Conservation (phyloP, 2,113 vertebrate genomes). For the Urocynchramus pylzowi region DNA sequence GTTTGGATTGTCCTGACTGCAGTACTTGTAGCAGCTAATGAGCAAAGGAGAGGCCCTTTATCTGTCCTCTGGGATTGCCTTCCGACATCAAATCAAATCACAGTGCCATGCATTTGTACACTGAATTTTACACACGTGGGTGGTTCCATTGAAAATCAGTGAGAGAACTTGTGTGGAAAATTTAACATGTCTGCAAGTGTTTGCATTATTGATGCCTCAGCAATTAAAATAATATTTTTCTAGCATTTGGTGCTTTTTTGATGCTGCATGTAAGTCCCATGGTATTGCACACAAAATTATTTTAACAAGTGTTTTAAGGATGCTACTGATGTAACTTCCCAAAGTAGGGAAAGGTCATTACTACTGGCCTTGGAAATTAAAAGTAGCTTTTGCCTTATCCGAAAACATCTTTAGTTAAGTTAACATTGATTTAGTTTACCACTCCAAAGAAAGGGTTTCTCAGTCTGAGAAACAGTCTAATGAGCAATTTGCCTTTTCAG, state of each 20-base stretch:
- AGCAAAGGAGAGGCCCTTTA: neutral
- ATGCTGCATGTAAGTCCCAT: fast-evolving
- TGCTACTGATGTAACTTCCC: neutral
- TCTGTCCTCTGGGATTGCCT: neutral
- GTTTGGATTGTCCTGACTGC: neutral
- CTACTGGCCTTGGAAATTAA: neutral
- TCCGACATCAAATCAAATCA: neutral
- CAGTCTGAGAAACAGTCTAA: neutral
- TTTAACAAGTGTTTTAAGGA: neutral
- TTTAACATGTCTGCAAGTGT: neutral
- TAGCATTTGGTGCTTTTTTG: neutral
- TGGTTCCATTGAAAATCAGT: neutral
- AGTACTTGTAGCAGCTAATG: neutral
- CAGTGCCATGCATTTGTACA: neutral
- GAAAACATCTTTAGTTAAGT: neutral
- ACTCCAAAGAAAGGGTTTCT: too few relatives aligned
- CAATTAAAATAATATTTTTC: constrained; percentile 24
- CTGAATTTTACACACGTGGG: neutral
- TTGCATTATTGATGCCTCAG: constrained; percentile 1
- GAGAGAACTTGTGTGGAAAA: constrained; percentile 8
- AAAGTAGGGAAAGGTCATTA: neutral
- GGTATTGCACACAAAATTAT: neutral
- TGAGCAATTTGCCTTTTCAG: neutral
- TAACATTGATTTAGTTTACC: too few relatives aligned
- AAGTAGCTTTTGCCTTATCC: neutral